phyloP scores from a whole-genome alignment of 2,888 invertebrate species.

The Diarsia rubi region DNA sequence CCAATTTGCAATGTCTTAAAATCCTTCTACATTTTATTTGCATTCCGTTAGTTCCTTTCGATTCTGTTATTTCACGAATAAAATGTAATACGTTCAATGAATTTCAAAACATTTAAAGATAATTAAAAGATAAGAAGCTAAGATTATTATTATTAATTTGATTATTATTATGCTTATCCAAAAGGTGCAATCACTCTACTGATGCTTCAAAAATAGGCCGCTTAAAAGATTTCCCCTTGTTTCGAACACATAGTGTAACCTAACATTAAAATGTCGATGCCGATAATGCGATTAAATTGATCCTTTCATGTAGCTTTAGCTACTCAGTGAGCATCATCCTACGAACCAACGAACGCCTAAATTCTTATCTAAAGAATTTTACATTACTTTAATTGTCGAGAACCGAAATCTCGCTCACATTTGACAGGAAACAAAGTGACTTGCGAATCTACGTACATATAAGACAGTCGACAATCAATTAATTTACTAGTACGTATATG shows the following conservation, averaged over 20 bases:
- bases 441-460: background rate
- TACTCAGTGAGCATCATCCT: conserved; percentile 31
- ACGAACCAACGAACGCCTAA: conserved; percentile 42
- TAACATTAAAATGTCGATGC: conserved; percentile 14
- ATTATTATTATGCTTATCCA: no score
- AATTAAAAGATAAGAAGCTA: no score
- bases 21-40: background rate
- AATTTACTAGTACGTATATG: no score
- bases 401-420: background rate
- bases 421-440: background rate
- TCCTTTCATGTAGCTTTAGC: conserved; percentile 38
- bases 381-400: conserved; percentile 20
- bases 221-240: background rate
- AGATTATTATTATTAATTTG: no score
- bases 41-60: background rate
- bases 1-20: background rate
- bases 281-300: conserved; percentile 36
- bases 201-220: background rate
- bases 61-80: background rate
- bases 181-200: background rate
- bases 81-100: background rate
- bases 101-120: background rate
- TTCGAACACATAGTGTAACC: background rate
- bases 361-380: conserved; percentile 14
- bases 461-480: background rate